phyloP scores from a whole-genome alignment of 2,888 invertebrate species.

The Scaptomyza tumidula region DNA sequence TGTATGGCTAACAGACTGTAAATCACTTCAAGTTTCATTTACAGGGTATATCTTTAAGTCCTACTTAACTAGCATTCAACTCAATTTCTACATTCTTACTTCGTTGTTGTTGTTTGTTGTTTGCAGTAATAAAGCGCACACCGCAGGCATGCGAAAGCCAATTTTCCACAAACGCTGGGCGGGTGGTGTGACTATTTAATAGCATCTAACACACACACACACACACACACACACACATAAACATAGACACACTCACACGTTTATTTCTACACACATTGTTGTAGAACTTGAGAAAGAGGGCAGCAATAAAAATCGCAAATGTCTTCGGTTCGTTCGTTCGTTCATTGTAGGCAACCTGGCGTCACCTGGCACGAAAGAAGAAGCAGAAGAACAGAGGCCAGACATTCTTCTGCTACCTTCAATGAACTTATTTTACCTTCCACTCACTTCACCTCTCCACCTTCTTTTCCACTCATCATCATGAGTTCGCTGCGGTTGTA shows the following conservation, averaged over 20 bases:
- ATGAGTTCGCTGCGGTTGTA: conserved; percentile 65
- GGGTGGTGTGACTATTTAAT: conserved; percentile 72
- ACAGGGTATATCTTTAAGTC: background rate
- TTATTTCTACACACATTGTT: conserved; percentile 44
- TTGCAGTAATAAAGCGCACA: conserved; percentile 69
- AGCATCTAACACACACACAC: conserved; percentile 28
- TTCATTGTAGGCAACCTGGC: conserved; percentile 16
- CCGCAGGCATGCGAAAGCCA: conserved; percentile 76
- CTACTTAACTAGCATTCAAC: background rate
- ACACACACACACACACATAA: conserved; percentile 24
- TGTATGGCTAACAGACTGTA: no score
- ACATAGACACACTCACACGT: conserved; percentile 19
- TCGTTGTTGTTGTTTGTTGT: conserved; percentile 12
- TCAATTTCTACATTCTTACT: background rate
- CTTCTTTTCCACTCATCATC: conserved; percentile 13
- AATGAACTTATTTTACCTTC: conserved; percentile 13
- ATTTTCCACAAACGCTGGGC: conserved; percentile 63
- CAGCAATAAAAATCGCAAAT: conserved; percentile 57
- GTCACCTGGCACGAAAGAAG: conserved; percentile 40
- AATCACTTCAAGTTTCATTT: no score
- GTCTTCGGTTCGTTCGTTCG: conserved; percentile 20
- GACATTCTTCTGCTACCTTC: background rate
- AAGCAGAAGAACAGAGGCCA: conserved; percentile 6
- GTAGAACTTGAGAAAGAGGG: conserved; percentile 22
- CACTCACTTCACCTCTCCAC: background rate